phyloP scores from a whole-genome alignment of 2,797 vertebrate genomes.

The Poeciliopsis infans region DNA sequence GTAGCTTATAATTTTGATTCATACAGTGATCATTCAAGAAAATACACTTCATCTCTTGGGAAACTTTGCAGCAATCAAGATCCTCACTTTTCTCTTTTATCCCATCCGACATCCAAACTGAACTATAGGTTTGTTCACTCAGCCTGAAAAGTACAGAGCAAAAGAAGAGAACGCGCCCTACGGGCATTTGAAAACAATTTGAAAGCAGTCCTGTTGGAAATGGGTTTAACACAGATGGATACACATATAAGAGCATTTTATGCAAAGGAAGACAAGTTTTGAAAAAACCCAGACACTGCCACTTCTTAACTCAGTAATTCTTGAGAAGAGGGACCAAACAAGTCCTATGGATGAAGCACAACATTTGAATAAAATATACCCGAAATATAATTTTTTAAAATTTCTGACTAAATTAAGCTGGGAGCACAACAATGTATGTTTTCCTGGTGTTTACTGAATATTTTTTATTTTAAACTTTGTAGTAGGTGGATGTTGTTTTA shows the following conservation, averaged over 20 bases:
- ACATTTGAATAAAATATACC: no score
- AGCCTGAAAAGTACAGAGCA: slow-evolving; percentile 43
- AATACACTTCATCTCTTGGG: slow-evolving; percentile 8
- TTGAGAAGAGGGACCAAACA: no score
- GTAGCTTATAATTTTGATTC: background rate
- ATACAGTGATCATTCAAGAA: slow-evolving; percentile 4
- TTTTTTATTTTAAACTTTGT: no score
- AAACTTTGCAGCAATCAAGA: slow-evolving; percentile 14
- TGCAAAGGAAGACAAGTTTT: slow-evolving; percentile 51
- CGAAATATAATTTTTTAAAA: no score
- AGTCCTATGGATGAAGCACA: no score
- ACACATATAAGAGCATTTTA: slow-evolving; percentile 64
- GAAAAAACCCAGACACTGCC: slow-evolving; percentile 47
- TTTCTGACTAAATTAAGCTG: no score
- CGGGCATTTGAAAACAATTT: slow-evolving; percentile 53
- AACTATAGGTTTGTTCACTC: slow-evolving; percentile 24
- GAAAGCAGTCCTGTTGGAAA: slow-evolving; percentile 49
- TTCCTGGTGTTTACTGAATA: no score
- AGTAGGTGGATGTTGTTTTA: no score
- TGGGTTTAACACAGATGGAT: slow-evolving; percentile 65
- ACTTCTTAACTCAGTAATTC: slow-evolving; percentile 25
- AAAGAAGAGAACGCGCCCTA: slow-evolving; percentile 38
- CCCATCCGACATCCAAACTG: slow-evolving; percentile 11
- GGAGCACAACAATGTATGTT: no score
- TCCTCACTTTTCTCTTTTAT: slow-evolving; percentile 23